Evolutionary conservation across 2,888 invertebrate genomes (phyloP), one percentile per base, ranked within the genome.

Genomic region (Axea sp.): DNA sequence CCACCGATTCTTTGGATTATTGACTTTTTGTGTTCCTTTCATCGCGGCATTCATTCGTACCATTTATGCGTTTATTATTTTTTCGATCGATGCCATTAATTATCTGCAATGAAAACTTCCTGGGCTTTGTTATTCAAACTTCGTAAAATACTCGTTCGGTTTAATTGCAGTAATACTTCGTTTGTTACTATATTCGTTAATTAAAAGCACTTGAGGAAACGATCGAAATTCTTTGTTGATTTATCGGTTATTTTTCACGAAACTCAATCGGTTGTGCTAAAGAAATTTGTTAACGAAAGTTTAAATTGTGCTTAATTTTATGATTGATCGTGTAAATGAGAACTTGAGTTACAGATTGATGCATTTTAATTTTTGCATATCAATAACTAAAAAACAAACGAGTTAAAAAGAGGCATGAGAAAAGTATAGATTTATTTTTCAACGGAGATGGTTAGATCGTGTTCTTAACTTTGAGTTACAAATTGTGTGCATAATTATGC

Each of bases 61-160:
- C 9, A n/a, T 15, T 37, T 37, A 12, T 7, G 28, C 28, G 53
- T 39, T 53, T 53, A 53, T 53, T 39, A 39, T 53, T 53, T 53
- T 39, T 39, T 33, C 39, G 30, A 53, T 53, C 53, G 30, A 53
- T 39, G 37, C 30, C 19, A 53, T 53, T 39, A 53, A 53, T 53
- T 53, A 53, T 39, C 11, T n/a, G 26, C 53, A 53, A 53, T 28
- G 19, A 39, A 53, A 53, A 39, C 51, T 53, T 53, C 33, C 22
- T 12, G 22, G 4, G 33, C 19, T 37, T 39, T 39, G 28, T 30
- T 53, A 30, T 53, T 37, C 30, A 30, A 53, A 35, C 53, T 37
- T 33, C 33, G 22, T 12, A n/a, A 33, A 49, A 33, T 17, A n/a
- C 31, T 7, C 14, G 5, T 6, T 33, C 26, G 15, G 1, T 28